Percentiles rank a stretch among this genome's conserved stretches.
Evolutionary conservation across 1,140 invertebrate genomes (phyloP).

Genomic region (Anthonomus grandis): DNA sequence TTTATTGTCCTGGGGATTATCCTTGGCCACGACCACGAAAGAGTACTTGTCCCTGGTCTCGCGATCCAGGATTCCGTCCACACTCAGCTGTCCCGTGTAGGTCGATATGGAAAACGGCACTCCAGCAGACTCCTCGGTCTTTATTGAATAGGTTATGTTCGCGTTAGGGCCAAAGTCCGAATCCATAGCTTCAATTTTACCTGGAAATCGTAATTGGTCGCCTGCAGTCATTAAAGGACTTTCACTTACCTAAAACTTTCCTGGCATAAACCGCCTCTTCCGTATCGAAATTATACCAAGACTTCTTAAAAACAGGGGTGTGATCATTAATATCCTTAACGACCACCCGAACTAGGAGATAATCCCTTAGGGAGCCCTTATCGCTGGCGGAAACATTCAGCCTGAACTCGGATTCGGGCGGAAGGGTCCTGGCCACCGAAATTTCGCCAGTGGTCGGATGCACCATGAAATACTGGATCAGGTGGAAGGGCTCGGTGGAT

Average conservation of each 20-base stretch:
- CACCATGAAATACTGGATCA: slow-evolving; percentile 67
- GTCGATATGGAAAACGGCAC: slow-evolving; percentile 72
- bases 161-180: slow-evolving; percentile 73
- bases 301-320: slow-evolving; percentile 74
- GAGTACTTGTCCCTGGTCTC: slow-evolving; percentile 69
- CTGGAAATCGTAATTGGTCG: slow-evolving; percentile 10
- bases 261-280: slow-evolving; percentile 72
- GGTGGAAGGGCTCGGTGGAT: slow-evolving; percentile 49
- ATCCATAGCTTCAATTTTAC: slow-evolving; percentile 70
- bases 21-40: slow-evolving; percentile 71
- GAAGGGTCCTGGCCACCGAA: slow-evolving; percentile 68
- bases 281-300: slow-evolving; percentile 79
- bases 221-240: background rate
- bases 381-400: slow-evolving; percentile 76
- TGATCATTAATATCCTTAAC: slow-evolving; percentile 85
- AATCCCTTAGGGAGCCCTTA: slow-evolving; percentile 66
- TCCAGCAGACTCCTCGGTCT: slow-evolving; percentile 53
- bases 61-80: slow-evolving; percentile 74
- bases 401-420: slow-evolving; percentile 73
- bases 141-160: slow-evolving; percentile 69
- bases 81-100: slow-evolving; percentile 69
- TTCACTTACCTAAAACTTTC: slow-evolving; percentile 59
- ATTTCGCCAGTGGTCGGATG: slow-evolving; percentile 71
- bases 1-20: slow-evolving; percentile 61
- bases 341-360: slow-evolving; percentile 63